Conservation (phyloP, 2,113 vertebrate genomes). For the Phodopus roborovskii region DNA sequence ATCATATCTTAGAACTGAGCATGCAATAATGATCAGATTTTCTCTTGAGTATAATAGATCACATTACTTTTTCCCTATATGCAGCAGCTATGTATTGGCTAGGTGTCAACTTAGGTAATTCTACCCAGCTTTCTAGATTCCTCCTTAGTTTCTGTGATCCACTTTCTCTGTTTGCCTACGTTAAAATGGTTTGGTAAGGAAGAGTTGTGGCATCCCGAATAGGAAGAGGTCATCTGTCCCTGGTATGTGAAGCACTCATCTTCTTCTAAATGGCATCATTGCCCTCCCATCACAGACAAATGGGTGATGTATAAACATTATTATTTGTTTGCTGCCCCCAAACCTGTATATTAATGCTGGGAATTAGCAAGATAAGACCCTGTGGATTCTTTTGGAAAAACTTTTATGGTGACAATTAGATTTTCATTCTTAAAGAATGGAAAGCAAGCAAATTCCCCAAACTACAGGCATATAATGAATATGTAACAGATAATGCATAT, state of each 20-base stretch:
- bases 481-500: neutral
- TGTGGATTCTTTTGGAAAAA: neutral
- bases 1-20: conserved; percentile 19
- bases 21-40: conserved; percentile 44
- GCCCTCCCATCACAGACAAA: conserved; percentile 48
- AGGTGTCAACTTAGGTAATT: conserved; percentile 62
- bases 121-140: conserved; percentile 51
- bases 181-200: conserved; percentile 36
- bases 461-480: neutral
- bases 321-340: neutral
- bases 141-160: conserved; percentile 15
- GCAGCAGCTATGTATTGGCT: neutral
- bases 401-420: neutral
- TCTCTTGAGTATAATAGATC: conserved; percentile 50
- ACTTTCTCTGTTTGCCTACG: conserved; percentile 31
- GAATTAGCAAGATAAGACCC: neutral
- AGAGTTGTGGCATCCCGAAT: conserved; percentile 22
- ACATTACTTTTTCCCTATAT: neutral
- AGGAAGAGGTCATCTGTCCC: neutral
- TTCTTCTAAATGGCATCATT: neutral
- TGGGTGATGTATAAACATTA: neutral
- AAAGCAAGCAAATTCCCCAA: neutral
- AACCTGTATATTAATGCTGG: neutral
- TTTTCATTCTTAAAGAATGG: conserved; percentile 2
- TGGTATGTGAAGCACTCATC: neutral